A percentile compares a stretch with the other conserved stretches of the same genome.
These are phyloP conservation scores for Drosophila demipolita DNA, from an alignment of 2,888 invertebrate genomes.

Conservation along the genomic window DNA sequence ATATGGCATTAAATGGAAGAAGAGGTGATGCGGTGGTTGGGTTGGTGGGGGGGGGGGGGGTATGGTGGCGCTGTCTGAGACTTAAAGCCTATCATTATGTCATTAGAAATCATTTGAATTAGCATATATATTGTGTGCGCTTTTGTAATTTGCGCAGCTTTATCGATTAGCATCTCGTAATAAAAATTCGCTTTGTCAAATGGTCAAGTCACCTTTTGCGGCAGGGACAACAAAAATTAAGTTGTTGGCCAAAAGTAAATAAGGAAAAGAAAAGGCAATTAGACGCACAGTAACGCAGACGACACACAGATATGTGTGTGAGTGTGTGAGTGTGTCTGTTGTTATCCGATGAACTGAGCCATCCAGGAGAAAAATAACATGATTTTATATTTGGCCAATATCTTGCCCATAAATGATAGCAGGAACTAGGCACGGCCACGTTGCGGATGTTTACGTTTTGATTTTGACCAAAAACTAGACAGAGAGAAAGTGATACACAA, in stretches of 20 bases:
- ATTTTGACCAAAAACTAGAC: constrained; percentile 38
- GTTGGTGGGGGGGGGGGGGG: background rate
- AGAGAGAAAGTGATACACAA: constrained; percentile 3
- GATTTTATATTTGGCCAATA: constrained; percentile 70
- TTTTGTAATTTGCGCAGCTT: constrained; percentile 41
- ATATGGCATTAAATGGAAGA: constrained; percentile 24
- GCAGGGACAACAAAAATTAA: constrained; percentile 59
- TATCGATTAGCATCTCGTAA: constrained; percentile 56
- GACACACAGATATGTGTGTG: background rate
- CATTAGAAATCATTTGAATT: constrained; percentile 73
- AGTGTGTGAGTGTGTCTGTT: constrained; percentile 25
- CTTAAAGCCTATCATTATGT: constrained; percentile 15
- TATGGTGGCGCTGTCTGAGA: background rate
- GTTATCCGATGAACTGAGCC: constrained; percentile 74
- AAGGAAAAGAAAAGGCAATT: constrained; percentile 42
- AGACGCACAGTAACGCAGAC: constrained; percentile 22
- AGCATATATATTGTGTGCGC: constrained; percentile 48
- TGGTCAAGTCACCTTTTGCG: constrained; percentile 42
- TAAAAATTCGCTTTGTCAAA: constrained; percentile 55
- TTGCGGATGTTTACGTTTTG: constrained; percentile 73
- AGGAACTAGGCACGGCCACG: constrained; percentile 71
- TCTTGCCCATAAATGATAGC: constrained; percentile 42
- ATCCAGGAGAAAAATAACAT: constrained; percentile 66
- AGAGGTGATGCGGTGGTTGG: background rate
- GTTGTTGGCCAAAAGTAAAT: constrained; percentile 64